A percentile compares a stretch with the other conserved stretches of the same genome.
phyloP scores from a whole-genome alignment of 2,888 invertebrate species.

The Eilema depressum region DNA sequence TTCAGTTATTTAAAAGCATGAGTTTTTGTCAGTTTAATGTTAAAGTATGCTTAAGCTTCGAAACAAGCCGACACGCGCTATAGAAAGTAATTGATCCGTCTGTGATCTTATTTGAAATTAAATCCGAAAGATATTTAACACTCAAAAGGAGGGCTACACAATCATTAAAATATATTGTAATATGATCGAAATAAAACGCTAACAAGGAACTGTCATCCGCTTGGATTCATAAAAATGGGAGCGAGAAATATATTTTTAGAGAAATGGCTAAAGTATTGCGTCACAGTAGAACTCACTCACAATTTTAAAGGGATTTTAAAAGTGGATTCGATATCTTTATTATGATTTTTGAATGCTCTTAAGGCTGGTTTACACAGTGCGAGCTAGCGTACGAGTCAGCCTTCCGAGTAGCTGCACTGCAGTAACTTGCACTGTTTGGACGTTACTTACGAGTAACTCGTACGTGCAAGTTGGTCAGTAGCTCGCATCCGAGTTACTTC shows the following conservation, averaged over 20 bases:
- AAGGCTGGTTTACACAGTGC: too few species aligned
- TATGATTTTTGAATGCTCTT: too few species aligned
- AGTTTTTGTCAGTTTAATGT: neutral
- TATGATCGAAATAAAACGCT: conserved; percentile 22
- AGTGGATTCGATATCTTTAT: neutral
- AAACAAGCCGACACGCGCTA: neutral
- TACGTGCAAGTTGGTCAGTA: too few species aligned
- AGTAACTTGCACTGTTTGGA: too few species aligned
- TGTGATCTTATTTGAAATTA: too few species aligned
- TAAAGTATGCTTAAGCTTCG: too few species aligned
- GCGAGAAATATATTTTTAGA: conserved; percentile 1
- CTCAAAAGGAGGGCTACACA: neutral
- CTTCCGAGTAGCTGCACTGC: too few species aligned
- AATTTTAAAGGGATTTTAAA: neutral
- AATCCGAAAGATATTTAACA: neutral
- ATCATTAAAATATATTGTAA: conserved; percentile 1
- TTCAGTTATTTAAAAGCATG: neutral
- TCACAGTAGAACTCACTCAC: neutral
- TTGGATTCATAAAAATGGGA: conserved; percentile 24
- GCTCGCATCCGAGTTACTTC: too few species aligned
- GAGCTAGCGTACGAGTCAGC: too few species aligned
- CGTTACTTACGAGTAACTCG: too few species aligned
- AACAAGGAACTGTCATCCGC: conserved; percentile 32
- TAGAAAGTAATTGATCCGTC: too few species aligned
- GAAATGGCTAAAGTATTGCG: neutral